Base-by-base conservation (phyloP, 2,888 invertebrate species). In the Sarcophaga rosellei region DNA sequence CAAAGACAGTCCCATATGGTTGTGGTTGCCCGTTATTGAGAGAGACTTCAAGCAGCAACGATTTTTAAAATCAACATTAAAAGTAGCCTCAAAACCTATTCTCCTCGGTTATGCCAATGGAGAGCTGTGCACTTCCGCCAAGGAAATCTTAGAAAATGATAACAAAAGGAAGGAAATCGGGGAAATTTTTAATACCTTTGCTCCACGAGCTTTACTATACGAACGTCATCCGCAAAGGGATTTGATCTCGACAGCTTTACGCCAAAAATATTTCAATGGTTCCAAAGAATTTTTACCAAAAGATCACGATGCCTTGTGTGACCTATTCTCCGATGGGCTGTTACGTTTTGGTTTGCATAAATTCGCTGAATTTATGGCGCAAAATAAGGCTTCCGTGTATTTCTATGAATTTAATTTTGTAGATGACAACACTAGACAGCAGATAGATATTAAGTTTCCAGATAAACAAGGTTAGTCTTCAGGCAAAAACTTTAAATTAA, bases 131-230 rank as follows among this genome's bases (percentile, higher is more conserved):
- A 90, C 91, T 3, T 91, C 91, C 6, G 93, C 94, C 23, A 92
- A 92, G 63, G 88, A 94, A 94, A 91, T 93, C 91, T 35, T 87
- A 3, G 53, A 61, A 17, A 72, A 83, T 45, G 4, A 20, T 0
- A 8, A 44, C 11, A 45, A 79, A 10, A 70, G 62, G 17, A 15
- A 92, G 4, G 90, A 94, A 59, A 89, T 94, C 63, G 93, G 94
- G 81, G 89, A 91, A 10, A 90, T 94, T 17, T 95, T 94, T 91
- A 92, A 94, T 4, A 91, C 88, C 74, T 81, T 94, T n/a, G 94
- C 94, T 0, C 95, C 95, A 0, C 94, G 94, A 44, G 91, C 93
- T 59, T 95, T 95, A 87, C 88, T 93, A 73, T 95, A 94, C 86
- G 94, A 94, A 1, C 62, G 62, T 0, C 73, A 81, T 47, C 53